Evolutionary conservation across 2,888 invertebrate genomes (phyloP).

Genomic region (Eurois occulta): DNA sequence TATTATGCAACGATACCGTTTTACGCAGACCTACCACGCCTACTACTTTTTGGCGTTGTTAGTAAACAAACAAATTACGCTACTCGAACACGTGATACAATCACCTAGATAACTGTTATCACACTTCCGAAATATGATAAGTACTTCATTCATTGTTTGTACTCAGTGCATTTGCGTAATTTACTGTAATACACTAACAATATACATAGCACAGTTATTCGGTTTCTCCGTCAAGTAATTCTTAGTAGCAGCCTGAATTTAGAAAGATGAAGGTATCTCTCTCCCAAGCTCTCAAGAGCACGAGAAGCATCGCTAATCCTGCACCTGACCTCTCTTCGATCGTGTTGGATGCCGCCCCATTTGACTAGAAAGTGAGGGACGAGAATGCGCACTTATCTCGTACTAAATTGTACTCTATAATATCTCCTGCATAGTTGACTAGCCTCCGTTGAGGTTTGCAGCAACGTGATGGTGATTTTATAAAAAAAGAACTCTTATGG

Average conservation of each 20-base stretch:
- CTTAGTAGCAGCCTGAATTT: not conserved
- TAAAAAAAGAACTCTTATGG: too few species aligned
- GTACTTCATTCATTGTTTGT: constrained; percentile 38
- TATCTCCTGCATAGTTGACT: too few species aligned
- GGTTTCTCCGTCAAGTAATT: not conserved
- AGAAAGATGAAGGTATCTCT: too few species aligned
- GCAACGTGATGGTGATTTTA: too few species aligned
- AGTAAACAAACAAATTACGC: constrained; percentile 51
- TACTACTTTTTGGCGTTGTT: constrained; percentile 28
- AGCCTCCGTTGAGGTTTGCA: too few species aligned
- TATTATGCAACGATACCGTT: not conserved
- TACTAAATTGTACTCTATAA: too few species aligned
- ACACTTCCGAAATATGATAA: constrained; percentile 39
- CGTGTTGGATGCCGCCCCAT: too few species aligned
- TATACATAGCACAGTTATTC: not conserved
- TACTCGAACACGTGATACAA: constrained; percentile 31
- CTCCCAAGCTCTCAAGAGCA: too few species aligned
- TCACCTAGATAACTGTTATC: constrained; percentile 49
- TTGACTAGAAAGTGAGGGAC: too few species aligned
- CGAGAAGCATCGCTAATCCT: too few species aligned
- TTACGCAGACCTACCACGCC: not conserved
- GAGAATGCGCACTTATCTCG: too few species aligned
- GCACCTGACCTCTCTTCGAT: too few species aligned
- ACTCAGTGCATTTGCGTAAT: not conserved
- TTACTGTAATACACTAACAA: not conserved